A percentile compares a stretch with the other conserved stretches of the same genome.
Conservation (phyloP, 35 echinoderm and acorn worm genomes). For the Apostichopus parvimensis region DNA sequence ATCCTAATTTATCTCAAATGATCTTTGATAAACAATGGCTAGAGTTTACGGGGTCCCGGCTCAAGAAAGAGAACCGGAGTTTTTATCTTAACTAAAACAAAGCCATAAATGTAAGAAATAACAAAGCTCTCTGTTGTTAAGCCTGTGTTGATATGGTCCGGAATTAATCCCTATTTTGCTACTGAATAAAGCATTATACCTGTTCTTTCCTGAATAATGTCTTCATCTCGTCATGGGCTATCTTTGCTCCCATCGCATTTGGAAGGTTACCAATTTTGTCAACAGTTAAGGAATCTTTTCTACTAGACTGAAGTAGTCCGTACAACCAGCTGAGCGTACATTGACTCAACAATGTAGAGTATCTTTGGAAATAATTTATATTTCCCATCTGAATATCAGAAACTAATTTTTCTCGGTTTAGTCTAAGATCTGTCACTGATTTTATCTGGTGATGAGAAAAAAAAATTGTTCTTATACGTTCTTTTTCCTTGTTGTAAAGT, state of each 20-base stretch:
- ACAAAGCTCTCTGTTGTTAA: too few species aligned
- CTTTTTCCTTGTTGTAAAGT: too few species aligned
- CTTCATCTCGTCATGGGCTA: neutral
- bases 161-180: too few species aligned
- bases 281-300: neutral
- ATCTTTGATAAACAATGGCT: too few species aligned
- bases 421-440: neutral
- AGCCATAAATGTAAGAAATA: too few species aligned
- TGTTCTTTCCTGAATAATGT: neutral
- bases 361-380: neutral
- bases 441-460: neutral
- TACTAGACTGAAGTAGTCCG: neutral
- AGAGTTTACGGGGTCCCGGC: too few species aligned
- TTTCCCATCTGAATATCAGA: neutral
- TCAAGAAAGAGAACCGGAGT: too few species aligned
- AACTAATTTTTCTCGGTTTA: neutral
- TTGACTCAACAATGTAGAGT: conserved; percentile 2
- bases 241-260: neutral
- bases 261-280: conserved; percentile 1
- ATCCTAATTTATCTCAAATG: too few species aligned
- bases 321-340: conserved; percentile 6
- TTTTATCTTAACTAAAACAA: too few species aligned
- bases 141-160: too few species aligned
- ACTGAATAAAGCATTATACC: neutral
- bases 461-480: too few species aligned